Evolutionary conservation across 1,140 invertebrate species (phyloP).

Genomic region (Zaprionus ornatus): DNA sequence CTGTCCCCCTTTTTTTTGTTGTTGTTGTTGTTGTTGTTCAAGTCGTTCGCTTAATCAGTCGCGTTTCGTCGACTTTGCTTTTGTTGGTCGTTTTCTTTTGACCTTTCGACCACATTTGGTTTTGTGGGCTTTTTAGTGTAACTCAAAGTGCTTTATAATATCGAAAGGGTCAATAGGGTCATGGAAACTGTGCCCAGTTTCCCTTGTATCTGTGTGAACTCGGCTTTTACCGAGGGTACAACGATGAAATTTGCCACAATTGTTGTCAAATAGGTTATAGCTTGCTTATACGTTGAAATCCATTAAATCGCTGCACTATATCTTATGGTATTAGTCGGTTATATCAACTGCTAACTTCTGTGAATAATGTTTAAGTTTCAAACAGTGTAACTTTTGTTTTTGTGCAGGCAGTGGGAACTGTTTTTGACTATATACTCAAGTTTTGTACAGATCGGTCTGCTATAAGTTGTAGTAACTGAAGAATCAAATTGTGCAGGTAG

Average conservation of each 20-base stretch:
- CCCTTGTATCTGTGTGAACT: neutral
- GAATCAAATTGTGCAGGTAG: neutral
- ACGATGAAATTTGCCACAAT: neutral
- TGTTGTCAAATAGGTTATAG: neutral
- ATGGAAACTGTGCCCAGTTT: neutral
- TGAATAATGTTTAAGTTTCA: neutral
- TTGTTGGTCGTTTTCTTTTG: conserved; percentile 1
- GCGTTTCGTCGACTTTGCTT: conserved; percentile 1
- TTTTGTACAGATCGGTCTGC: neutral
- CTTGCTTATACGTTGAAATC: neutral
- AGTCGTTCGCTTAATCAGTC: conserved; percentile 14
- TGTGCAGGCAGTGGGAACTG: neutral
- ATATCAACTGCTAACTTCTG: neutral
- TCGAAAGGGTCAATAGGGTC: conserved; percentile 5
- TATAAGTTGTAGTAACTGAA: neutral
- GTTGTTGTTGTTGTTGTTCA: neutral
- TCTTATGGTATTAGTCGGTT: neutral
- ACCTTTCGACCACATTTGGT: conserved; percentile 7
- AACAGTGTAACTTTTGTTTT: neutral
- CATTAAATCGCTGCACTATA: neutral
- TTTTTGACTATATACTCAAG: neutral
- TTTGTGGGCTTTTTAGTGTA: neutral
- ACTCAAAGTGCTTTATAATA: conserved; percentile 4
- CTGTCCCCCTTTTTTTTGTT: neutral
- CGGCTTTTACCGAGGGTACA: neutral